These are phyloP conservation scores for Arenicola marina DNA, from an alignment of 2,888 invertebrate species.

Conservation along the genomic window DNA sequence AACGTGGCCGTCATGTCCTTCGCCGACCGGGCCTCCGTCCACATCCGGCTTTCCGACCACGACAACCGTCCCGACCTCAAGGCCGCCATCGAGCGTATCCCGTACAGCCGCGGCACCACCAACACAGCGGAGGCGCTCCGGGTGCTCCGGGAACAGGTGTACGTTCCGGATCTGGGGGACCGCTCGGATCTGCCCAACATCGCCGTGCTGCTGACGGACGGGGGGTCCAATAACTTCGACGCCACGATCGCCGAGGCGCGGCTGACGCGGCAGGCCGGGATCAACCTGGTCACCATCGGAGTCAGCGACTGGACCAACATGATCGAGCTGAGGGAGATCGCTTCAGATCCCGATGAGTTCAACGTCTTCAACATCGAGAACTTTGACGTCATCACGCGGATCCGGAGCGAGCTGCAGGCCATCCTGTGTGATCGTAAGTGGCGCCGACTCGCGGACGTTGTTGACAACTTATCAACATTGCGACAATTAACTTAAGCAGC, in stretches of 20 bases:
- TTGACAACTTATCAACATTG: no score
- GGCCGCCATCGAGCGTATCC: slow-evolving; percentile 38
- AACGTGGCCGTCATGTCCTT: slow-evolving; percentile 30
- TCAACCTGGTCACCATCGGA: slow-evolving; percentile 27
- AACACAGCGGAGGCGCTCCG: slow-evolving; percentile 49
- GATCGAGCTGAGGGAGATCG: slow-evolving; percentile 20
- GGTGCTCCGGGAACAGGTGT: slow-evolving; percentile 31
- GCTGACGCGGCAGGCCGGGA: slow-evolving; percentile 14
- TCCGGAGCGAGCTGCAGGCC: slow-evolving; percentile 12
- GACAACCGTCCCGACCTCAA: slow-evolving; percentile 29
- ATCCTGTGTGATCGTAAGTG: slow-evolving; percentile 22
- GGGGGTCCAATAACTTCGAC: slow-evolving; percentile 10
- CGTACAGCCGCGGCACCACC: slow-evolving; percentile 46
- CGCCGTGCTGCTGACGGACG: slow-evolving; percentile 19
- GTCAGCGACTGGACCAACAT: slow-evolving; percentile 29
- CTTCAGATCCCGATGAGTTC: slow-evolving; percentile 23
- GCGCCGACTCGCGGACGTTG: no score
- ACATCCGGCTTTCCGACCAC: slow-evolving; percentile 36
- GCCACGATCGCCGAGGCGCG: slow-evolving; percentile 11
- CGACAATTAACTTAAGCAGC: no score
- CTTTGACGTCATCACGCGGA: slow-evolving; percentile 15
- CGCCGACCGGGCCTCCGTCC: slow-evolving; percentile 17
- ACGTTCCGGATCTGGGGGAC: background rate
- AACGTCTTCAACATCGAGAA: slow-evolving; percentile 21
- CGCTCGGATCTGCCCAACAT: slow-evolving; percentile 10